Percentiles rank a stretch among this genome's conserved stretches.
phyloP scores from a whole-genome alignment of 1,140 invertebrate genomes.

The Triops cancriformis region DNA sequence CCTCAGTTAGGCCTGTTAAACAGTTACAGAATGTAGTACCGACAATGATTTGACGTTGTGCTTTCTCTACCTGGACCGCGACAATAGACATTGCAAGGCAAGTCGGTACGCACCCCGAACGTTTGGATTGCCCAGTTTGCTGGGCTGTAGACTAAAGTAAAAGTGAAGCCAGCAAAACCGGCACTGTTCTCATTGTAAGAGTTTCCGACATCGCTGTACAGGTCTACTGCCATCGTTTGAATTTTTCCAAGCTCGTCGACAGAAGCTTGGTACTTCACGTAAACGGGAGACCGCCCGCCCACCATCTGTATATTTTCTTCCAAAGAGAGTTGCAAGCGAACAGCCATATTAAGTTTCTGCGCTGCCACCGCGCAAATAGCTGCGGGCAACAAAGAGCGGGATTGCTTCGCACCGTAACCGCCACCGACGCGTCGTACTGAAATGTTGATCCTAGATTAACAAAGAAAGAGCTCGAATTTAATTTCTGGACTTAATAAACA shows the following conservation, averaged over 20 bases:
- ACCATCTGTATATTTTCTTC: constrained; percentile 14
- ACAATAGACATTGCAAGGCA: constrained; percentile 50
- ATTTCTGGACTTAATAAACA: background rate
- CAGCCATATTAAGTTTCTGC: constrained; percentile 33
- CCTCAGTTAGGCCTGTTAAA: constrained; percentile 52
- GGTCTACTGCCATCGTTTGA: background rate
- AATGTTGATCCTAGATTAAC: constrained; percentile 21
- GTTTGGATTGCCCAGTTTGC: background rate
- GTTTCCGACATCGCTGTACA: background rate
- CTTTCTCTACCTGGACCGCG: constrained; percentile 48
- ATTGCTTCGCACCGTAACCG: constrained; percentile 18
- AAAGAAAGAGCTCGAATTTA: background rate
- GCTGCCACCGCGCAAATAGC: constrained; percentile 37
- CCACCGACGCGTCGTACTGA: constrained; percentile 20
- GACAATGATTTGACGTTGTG: background rate
- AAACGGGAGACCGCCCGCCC: constrained; percentile 1
- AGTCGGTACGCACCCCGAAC: constrained; percentile 44
- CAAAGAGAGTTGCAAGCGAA: constrained; percentile 31
- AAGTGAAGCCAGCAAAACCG: background rate
- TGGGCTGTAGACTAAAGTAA: background rate
- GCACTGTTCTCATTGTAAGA: constrained; percentile 21
- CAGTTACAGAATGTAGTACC: background rate
- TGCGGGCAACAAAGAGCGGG: constrained; percentile 30
- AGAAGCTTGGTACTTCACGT: constrained; percentile 1
- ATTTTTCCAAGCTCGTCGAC: background rate